phyloP scores from a whole-genome alignment of 2,113 vertebrate species.

The Syrrhaptes paradoxus region DNA sequence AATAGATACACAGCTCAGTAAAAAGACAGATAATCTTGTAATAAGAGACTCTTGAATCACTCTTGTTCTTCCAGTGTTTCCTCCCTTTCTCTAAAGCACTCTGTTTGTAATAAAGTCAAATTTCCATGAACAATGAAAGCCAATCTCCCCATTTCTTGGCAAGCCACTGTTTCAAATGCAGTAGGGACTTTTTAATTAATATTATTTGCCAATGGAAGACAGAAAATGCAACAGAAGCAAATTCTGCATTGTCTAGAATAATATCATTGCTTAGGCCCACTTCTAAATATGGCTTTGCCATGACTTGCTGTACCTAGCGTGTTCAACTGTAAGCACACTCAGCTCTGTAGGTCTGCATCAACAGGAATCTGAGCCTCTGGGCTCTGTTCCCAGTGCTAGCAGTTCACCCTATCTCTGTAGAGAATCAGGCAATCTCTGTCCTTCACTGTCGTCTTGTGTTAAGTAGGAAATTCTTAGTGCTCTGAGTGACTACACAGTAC shows the following conservation, averaged over 20 bases:
- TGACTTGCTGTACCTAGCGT: not conserved
- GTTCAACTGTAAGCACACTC: not conserved
- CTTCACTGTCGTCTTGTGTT: not conserved
- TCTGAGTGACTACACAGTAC: not conserved
- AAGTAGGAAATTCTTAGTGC: not conserved
- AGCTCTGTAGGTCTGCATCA: not conserved
- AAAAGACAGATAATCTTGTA: constrained; percentile 28
- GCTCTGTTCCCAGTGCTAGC: not conserved
- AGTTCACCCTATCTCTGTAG: not conserved
- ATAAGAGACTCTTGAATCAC: constrained; percentile 43
- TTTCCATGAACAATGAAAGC: not conserved
- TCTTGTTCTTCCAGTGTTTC: not conserved
- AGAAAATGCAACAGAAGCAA: not conserved
- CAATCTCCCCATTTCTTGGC: constrained; percentile 2
- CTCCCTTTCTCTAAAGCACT: not conserved
- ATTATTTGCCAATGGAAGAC: not conserved
- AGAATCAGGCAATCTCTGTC: not conserved
- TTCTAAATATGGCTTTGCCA: not conserved
- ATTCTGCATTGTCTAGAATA: not conserved
- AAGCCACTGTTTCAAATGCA: not conserved
- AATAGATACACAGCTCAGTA: constrained; percentile 31
- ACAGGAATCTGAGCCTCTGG: not conserved
- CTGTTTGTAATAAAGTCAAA: constrained; percentile 18
- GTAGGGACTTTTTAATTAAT: not conserved
- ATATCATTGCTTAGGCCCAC: not conserved